These are phyloP conservation scores for Drosophila percnosoma DNA, from an alignment of 2,888 invertebrate genomes.

Conservation along the genomic window DNA sequence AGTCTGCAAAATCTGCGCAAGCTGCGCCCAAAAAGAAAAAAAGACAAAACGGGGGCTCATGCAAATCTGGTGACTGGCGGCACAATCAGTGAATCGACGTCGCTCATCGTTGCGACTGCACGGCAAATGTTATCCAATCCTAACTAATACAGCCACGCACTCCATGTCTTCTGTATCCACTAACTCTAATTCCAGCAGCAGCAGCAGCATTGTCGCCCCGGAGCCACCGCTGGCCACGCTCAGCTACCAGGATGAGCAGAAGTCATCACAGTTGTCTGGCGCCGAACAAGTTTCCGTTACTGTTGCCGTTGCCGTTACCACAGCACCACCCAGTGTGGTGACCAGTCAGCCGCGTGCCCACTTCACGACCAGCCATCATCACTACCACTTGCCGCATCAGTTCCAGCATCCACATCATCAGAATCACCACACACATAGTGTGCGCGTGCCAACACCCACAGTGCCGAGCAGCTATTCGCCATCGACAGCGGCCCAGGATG, in stretches of 20 bases:
- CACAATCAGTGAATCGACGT: conserved; percentile 61
- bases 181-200: conserved; percentile 48
- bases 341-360: conserved; percentile 75
- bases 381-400: conserved; percentile 83
- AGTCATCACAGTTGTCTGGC: conserved; percentile 1
- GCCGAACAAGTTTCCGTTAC: conserved; percentile 5
- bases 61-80: conserved; percentile 27
- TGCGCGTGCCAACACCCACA: conserved; percentile 79
- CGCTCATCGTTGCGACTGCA: conserved; percentile 55
- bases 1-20: conserved; percentile 65
- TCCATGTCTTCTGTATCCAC: conserved; percentile 60
- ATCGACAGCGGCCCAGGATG: conserved; percentile 26
- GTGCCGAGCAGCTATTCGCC: conserved; percentile 76
- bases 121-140: conserved; percentile 8
- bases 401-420: conserved; percentile 83
- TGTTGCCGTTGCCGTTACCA: conserved; percentile 11
- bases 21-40: conserved; percentile 12
- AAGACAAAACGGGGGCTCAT: conserved; percentile 35
- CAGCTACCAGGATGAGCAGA: conserved; percentile 72
- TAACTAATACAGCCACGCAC: conserved; percentile 20
- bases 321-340: conserved; percentile 39
- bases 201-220: conserved; percentile 16
- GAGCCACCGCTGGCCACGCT: conserved; percentile 56
- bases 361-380: conserved; percentile 82
- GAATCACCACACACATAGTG: conserved; percentile 82